Evolutionary conservation across 2,888 invertebrate genomes (phyloP).

Genomic region (Perizoma flavofasciatum): DNA sequence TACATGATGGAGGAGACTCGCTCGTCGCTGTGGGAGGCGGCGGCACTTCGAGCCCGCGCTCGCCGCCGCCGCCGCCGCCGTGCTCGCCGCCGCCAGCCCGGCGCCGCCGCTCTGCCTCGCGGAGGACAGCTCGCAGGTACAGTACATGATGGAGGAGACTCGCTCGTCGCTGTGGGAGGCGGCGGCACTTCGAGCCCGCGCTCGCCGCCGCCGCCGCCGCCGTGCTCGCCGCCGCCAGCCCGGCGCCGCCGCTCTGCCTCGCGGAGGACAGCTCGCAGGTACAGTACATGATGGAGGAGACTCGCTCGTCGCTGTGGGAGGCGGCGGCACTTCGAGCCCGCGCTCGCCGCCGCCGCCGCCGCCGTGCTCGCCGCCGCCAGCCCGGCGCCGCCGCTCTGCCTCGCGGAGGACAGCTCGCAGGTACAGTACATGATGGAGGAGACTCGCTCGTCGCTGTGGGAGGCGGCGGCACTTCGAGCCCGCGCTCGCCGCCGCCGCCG

Average conservation of each 20-base stretch:
- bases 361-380: no score
- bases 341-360: no score
- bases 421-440: no score
- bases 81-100: conserved; percentile 44
- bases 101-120: conserved; percentile 29
- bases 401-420: no score
- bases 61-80: conserved; percentile 85
- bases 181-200: conserved; percentile 79
- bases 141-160: conserved; percentile 92
- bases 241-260: conserved; percentile 28
- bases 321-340: no score
- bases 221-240: conserved; percentile 45
- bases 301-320: no score
- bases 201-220: conserved; percentile 88
- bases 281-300: neutral
- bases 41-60: conserved; percentile 84
- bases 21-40: conserved; percentile 97
- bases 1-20: conserved; percentile 92
- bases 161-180: conserved; percentile 98
- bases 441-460: no score
- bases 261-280: conserved; percentile 27
- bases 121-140: conserved; percentile 56
- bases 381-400: no score
- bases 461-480: no score
- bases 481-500: no score